These are phyloP conservation scores for Tylochromis polylepis DNA, from an alignment of 2,113 vertebrate genomes.

Conservation along the genomic window DNA sequence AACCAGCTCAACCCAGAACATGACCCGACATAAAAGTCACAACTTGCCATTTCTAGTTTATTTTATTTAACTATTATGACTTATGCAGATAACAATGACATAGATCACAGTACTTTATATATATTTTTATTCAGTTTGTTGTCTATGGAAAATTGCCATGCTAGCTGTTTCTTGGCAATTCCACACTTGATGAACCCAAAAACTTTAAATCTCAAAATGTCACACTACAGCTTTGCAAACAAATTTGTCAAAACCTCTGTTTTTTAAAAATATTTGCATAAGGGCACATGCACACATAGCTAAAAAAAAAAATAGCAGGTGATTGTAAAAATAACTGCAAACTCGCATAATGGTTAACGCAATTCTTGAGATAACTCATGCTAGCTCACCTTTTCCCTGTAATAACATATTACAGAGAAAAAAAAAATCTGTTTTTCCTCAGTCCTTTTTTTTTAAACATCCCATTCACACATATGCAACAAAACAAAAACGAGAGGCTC, in stretches of 20 bases:
- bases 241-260: background rate
- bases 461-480: background rate
- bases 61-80: background rate
- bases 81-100: background rate
- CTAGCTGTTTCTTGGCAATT: background rate
- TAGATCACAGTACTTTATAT: background rate
- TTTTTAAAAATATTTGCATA: fast-evolving
- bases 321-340: background rate
- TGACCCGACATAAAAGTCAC: background rate
- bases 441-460: background rate
- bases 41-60: background rate
- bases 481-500: background rate
- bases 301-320: background rate
- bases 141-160: background rate
- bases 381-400: fast-evolving
- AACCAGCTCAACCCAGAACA: background rate
- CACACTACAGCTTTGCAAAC: background rate
- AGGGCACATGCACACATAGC: background rate
- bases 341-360: background rate
- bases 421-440: background rate
- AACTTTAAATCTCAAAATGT: background rate
- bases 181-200: background rate
- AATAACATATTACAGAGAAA: background rate
- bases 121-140: fast-evolving
- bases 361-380: background rate